Conservation (phyloP, 2,797 vertebrate genomes). For the Vespertilio murinus region DNA sequence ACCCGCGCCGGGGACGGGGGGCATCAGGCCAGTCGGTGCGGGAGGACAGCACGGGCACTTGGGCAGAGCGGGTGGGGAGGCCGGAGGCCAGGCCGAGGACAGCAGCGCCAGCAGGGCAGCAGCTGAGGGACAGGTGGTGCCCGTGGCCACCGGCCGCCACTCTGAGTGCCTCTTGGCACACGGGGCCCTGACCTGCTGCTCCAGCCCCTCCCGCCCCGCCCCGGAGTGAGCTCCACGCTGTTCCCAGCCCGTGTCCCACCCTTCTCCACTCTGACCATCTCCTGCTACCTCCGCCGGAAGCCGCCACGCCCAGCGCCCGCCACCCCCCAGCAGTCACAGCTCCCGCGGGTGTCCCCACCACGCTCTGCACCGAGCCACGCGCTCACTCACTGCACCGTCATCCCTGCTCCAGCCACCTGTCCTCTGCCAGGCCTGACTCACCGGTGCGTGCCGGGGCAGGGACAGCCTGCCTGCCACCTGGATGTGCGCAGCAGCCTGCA, state of each 20-base stretch:
- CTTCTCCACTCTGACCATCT: background rate
- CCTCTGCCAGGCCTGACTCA: background rate
- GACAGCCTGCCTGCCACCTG: background rate
- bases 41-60: background rate
- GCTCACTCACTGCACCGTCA: background rate
- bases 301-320: background rate
- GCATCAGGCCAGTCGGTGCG: too few species aligned
- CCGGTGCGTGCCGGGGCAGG: background rate
- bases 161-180: background rate
- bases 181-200: too few species aligned
- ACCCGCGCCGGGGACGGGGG: background rate
- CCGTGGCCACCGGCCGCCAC: background rate
- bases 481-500: background rate
- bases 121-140: background rate
- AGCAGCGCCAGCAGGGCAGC: background rate
- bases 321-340: background rate
- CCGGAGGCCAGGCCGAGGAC: background rate
- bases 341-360: background rate
- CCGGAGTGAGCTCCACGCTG: background rate
- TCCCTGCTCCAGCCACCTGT: background rate
- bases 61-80: background rate
- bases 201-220: fast-evolving
- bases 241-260: background rate
- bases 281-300: background rate
- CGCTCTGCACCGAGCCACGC: fast-evolving